These are phyloP conservation scores for Labia minor DNA, from an alignment of 2,888 invertebrate genomes.

Conservation along the genomic window DNA sequence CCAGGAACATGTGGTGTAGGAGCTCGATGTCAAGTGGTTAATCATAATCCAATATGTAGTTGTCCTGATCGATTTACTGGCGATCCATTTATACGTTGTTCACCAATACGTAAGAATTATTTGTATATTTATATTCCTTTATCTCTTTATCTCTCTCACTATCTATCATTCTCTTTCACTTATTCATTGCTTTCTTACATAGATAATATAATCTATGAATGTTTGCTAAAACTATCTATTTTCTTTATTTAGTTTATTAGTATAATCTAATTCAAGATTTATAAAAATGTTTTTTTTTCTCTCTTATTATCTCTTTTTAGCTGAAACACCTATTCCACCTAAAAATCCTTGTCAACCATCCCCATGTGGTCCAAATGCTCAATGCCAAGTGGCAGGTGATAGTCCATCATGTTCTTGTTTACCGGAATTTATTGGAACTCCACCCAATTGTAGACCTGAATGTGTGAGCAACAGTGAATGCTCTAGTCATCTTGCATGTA, in stretches of 20 bases:
- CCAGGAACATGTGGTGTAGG: slow-evolving; percentile 49
- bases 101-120: slow-evolving; percentile 38
- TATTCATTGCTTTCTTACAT: background rate
- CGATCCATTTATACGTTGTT: slow-evolving; percentile 61
- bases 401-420: slow-evolving; percentile 49
- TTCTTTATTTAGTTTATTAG: background rate
- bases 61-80: slow-evolving; percentile 58
- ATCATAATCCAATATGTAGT: slow-evolving; percentile 66
- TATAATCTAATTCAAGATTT: background rate
- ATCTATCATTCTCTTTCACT: too few species aligned
- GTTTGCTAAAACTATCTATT: slow-evolving; percentile 25
- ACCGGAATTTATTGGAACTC: slow-evolving; percentile 56
- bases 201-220: too few species aligned
- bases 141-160: background rate
- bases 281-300: background rate
- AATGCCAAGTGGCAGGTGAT: slow-evolving; percentile 31
- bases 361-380: slow-evolving; percentile 32
- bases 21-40: slow-evolving; percentile 58
- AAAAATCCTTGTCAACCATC: slow-evolving; percentile 17
- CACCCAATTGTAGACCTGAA: slow-evolving; percentile 63
- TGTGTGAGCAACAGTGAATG: slow-evolving; percentile 62
- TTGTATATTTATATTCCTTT: slow-evolving; percentile 23
- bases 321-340: slow-evolving; percentile 22
- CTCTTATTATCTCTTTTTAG: background rate
- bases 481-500: slow-evolving; percentile 54